Evolutionary conservation across 2,888 invertebrate species (phyloP).

Genomic region (Ectobius pallidus): DNA sequence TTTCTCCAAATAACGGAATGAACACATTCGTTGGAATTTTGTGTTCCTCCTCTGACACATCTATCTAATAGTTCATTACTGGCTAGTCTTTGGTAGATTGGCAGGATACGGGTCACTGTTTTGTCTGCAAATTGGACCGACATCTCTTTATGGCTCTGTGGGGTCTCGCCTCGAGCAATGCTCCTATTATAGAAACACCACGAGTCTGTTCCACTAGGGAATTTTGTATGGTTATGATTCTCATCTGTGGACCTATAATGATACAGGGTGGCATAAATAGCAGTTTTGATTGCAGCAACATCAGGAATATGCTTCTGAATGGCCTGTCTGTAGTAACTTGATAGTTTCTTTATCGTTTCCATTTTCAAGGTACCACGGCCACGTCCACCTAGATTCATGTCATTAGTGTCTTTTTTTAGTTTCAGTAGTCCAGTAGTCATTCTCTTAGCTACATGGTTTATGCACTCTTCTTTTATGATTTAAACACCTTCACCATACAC

Average conservation of each 20-base stretch:
- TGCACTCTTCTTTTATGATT: no score
- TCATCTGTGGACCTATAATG: not conserved
- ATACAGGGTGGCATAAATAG: not conserved
- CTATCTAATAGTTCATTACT: not conserved
- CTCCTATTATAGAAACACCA: not conserved
- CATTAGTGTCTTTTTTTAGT: no score
- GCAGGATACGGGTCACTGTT: not conserved
- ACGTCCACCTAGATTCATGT: no score
- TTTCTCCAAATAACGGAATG: no score
- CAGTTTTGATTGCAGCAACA: not conserved
- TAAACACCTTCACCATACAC: slow-evolving; percentile 33
- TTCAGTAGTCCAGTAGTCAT: no score
- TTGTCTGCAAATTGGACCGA: not conserved
- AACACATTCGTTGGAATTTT: not conserved
- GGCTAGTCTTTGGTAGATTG: no score
- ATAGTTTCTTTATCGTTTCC: not conserved
- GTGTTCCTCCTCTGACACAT: not conserved
- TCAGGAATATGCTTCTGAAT: not conserved
- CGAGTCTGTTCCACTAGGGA: not conserved
- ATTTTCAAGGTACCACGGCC: no score
- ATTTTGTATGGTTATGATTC: not conserved
- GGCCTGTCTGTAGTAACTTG: not conserved
- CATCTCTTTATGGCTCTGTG: not conserved
- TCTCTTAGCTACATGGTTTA: no score
- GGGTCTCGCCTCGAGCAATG: not conserved